phyloP scores from a whole-genome alignment of 2,888 invertebrate species.

The Abrostola tripartita region DNA sequence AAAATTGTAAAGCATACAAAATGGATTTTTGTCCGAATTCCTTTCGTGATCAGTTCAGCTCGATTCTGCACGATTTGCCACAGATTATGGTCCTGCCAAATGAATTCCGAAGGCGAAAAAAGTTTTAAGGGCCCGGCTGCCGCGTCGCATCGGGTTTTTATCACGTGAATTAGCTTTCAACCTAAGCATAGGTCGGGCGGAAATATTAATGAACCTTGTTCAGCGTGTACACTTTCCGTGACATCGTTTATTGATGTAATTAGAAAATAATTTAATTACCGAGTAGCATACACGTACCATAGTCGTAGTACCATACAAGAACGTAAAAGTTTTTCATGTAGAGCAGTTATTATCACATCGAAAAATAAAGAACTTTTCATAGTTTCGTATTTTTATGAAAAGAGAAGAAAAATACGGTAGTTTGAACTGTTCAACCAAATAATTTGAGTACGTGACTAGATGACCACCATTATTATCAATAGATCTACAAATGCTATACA shows the following conservation, averaged over 20 bases:
- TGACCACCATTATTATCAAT: no score
- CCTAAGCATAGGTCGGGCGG: slow-evolving; percentile 40
- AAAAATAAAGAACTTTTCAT: no score
- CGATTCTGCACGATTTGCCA: slow-evolving; percentile 79
- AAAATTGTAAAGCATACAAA: slow-evolving; percentile 62
- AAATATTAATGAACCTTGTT: slow-evolving; percentile 47
- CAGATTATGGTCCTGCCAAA: slow-evolving; percentile 74
- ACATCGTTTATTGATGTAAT: background rate
- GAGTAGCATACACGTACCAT: no score
- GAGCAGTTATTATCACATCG: no score
- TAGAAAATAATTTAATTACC: no score
- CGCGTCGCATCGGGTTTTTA: slow-evolving; percentile 47
- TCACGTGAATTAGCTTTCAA: slow-evolving; percentile 51
- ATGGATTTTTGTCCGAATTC: slow-evolving; percentile 71
- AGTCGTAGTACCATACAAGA: no score
- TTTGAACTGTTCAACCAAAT: no score
- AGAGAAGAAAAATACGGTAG: no score
- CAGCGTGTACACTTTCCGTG: slow-evolving; percentile 20
- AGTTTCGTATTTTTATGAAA: no score
- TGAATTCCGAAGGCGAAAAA: slow-evolving; percentile 70
- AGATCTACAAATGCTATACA: no score
- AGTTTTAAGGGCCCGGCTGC: slow-evolving; percentile 43
- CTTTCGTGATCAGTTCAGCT: slow-evolving; percentile 70
- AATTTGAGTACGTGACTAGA: no score
- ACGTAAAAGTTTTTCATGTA: no score